Evolutionary conservation across 2,888 invertebrate species (phyloP).

Genomic region (Eupithecia centaureata): DNA sequence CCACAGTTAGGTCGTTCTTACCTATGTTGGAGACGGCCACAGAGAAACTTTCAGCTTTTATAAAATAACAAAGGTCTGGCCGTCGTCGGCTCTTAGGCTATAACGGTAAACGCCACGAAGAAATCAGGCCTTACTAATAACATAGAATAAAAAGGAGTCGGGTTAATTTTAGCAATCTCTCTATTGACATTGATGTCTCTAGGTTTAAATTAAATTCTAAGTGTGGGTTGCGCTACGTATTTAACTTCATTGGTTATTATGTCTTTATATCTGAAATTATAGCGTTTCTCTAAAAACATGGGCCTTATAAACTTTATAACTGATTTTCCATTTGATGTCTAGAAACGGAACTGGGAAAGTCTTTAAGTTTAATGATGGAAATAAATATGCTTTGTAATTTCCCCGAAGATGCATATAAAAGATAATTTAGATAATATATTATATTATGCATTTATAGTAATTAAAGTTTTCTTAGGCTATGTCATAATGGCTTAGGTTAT

Average conservation of each 20-base stretch:
- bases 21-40: too few species aligned
- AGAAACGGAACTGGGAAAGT: neutral
- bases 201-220: conserved; percentile 27
- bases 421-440: neutral
- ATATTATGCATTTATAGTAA: neutral
- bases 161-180: conserved; percentile 31
- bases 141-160: conserved; percentile 20
- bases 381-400: neutral
- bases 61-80: too few species aligned
- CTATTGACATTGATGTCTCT: conserved; percentile 40
- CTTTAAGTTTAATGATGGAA: neutral
- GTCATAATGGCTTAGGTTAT: too few species aligned
- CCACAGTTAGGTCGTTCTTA: too few species aligned
- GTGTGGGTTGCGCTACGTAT: conserved; percentile 3
- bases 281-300: conserved; percentile 5
- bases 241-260: conserved; percentile 6
- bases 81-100: neutral
- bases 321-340: neutral
- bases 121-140: conserved; percentile 24
- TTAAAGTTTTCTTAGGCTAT: neutral
- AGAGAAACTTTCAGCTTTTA: too few species aligned
- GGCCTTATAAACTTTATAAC: neutral
- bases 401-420: neutral
- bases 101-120: neutral
- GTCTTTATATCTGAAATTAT: neutral